Conservation (phyloP, 2,113 vertebrate species). For the Sinosuthora webbiana region DNA sequence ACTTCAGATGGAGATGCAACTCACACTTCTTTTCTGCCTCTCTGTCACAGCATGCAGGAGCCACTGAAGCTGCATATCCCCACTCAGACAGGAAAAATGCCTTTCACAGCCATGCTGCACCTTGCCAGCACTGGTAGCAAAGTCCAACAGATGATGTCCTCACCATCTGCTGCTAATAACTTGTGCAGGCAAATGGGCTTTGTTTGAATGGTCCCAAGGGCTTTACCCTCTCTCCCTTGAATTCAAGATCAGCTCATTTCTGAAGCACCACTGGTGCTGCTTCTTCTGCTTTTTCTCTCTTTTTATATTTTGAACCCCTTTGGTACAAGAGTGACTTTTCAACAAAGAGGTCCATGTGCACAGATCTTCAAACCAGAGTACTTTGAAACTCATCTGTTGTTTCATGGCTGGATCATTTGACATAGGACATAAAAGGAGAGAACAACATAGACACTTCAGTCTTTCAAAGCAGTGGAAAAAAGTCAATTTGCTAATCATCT, state of each 20-base stretch:
- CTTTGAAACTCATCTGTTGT: slow-evolving; percentile 41
- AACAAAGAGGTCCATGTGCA: not conserved
- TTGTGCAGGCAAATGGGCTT: not conserved
- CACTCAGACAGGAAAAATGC: not conserved
- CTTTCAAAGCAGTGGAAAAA: slow-evolving; percentile 1
- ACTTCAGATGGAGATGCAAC: not conserved
- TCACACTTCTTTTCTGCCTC: not conserved
- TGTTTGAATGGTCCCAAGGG: not conserved
- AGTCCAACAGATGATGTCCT: not conserved
- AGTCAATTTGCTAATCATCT: slow-evolving; percentile 50
- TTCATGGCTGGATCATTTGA: slow-evolving; percentile 16
- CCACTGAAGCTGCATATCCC: not conserved
- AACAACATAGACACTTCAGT: slow-evolving; percentile 1
- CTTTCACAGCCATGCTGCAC: not conserved
- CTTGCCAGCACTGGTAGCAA: not conserved
- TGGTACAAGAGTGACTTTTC: not conserved
- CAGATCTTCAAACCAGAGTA: not conserved
- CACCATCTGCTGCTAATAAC: not conserved
- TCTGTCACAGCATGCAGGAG: accelerated
- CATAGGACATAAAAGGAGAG: slow-evolving; percentile 18
- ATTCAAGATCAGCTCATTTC: slow-evolving; percentile 4
- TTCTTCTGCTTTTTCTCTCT: not conserved
- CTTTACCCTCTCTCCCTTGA: not conserved
- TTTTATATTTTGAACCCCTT: not conserved
- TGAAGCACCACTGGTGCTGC: not conserved